Evolutionary conservation across 2,888 invertebrate genomes (phyloP), one percentile per base, ranked within the genome.

Genomic region (Cantharis lateralis): DNA sequence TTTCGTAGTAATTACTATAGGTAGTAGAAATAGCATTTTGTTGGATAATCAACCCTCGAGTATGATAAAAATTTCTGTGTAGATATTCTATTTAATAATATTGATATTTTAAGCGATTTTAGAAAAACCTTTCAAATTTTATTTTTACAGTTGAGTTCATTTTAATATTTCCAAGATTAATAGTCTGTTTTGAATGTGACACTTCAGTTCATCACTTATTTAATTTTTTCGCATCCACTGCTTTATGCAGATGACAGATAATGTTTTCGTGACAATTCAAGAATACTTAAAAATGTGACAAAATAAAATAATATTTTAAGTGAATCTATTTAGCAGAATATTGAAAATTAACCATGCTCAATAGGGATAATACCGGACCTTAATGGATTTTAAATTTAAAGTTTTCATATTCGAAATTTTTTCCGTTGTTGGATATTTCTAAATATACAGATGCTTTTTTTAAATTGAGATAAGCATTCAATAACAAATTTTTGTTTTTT

Each of bases 111-210:
- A 77, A 70, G 70, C 70, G 64, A 64, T 70, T 64, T 70, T 68
- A n/a, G 72, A 48, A 73, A 77, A 66, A 71, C 70, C 72, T 24
- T 70, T 64, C 71, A 69, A 69, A 77, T 74, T 68, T 74, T 74
- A 77, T 71, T 77, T 77, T 77, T 74, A 74, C 76, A 72, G 71
- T 66, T 73, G 61, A 70, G 72, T 76, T 76, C 76, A 71, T 77
- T 77, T 77, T 77, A 74, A 74, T 74, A 74, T 71, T 77, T 64
- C 69, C 71, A 74, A 74, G 77, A 77, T 77, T 77, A 77, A 77
- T 77, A 77, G 77, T 74, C 77, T 77, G 74, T 74, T 77, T 71
- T 77, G 74, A 77, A 77, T 77, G 77, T 77, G 77, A 77, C 77
- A 72, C 74, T 74, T 72, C 63, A 74, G 74, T 71, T 77, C 77